These are phyloP conservation scores for Apostichopus japonicus DNA, from an alignment of 35 echinoderm and acorn worm genomes.

Conservation along the genomic window DNA sequence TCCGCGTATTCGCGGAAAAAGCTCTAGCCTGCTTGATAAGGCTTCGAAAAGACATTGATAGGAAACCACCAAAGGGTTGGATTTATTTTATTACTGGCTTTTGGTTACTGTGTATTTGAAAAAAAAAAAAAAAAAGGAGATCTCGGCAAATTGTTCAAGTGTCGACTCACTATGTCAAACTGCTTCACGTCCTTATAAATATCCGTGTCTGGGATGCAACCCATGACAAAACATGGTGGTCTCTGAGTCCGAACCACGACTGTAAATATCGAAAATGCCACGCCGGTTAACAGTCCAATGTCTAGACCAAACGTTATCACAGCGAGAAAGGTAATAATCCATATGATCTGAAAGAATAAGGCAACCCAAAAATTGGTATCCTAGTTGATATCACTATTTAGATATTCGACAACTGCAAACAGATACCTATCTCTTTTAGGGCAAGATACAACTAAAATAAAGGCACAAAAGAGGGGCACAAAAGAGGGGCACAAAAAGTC, in stretches of 20 bases:
- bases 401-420: not conserved
- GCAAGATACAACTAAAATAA: not conserved
- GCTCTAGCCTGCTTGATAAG: no score
- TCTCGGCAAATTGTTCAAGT: no score
- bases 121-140: no score
- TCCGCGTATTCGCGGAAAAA: no score
- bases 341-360: constrained; percentile 66
- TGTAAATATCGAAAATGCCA: constrained; percentile 79
- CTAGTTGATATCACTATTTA: no score
- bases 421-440: no score
- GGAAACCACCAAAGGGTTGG: no score
- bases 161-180: constrained; percentile 71
- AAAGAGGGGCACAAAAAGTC: no score
- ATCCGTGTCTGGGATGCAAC: constrained; percentile 86
- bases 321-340: constrained; percentile 81
- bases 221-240: constrained; percentile 69
- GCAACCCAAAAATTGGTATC: not conserved
- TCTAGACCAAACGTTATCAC: constrained; percentile 81
- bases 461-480: no score
- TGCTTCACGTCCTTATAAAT: constrained; percentile 85
- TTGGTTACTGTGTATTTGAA: no score
- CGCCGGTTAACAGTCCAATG: constrained; percentile 77
- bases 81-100: no score
- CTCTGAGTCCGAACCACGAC: constrained; percentile 85
- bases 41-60: no score